Base-by-base conservation (phyloP, 2,797 vertebrate species). In the Lophotriccus pileatus region DNA sequence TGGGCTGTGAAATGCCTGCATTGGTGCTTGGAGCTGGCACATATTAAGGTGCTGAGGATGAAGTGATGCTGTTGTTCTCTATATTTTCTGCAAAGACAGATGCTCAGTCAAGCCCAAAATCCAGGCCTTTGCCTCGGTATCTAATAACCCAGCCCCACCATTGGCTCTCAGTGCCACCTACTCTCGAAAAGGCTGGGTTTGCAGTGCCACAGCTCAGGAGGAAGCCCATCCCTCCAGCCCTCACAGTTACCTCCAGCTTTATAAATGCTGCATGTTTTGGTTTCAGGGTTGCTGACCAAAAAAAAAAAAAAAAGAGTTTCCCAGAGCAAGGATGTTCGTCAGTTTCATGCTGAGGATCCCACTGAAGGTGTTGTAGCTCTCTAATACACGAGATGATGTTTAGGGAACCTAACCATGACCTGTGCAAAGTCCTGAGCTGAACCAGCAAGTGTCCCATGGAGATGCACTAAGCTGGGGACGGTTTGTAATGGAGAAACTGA, bases 31-130 rank as follows among this genome's bases (percentile, higher is more conserved):
- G 91, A 87, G 60, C 8, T 84, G 89, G 44, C 30, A 0, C 3
- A 27, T 77, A 64, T 74, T 83, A 41, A 84, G 94, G 70, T 74
- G 75, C 84, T 82, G 86, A 8, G 52, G 58, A 90, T 89, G 86
- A 95, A 93, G 84, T 4, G 74, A 67, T 76, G 72, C 86, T 90
- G 84, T 93, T 95, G 86, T 94, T 89, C 94, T 94, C 81, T 74
- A 0, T 49, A 28, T 44, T 90, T 87, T 70, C 92, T 92, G 78
- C 75, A 50, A 94, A 89, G 86, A 74, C 63, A 67, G 46, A 32
- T 94, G 90, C 84, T 90, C 90, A 93, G 81, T 89, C 92, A 93
- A 90, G 77, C 88, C 94, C 93, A 84, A 95, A 94, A 93, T 89
- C 91, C 90, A 84, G 60, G 59, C 72, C 77, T 84, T 81, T 72